Base-by-base conservation (phyloP, 2,797 vertebrate genomes). In the Leptatherina wallacei region DNA sequence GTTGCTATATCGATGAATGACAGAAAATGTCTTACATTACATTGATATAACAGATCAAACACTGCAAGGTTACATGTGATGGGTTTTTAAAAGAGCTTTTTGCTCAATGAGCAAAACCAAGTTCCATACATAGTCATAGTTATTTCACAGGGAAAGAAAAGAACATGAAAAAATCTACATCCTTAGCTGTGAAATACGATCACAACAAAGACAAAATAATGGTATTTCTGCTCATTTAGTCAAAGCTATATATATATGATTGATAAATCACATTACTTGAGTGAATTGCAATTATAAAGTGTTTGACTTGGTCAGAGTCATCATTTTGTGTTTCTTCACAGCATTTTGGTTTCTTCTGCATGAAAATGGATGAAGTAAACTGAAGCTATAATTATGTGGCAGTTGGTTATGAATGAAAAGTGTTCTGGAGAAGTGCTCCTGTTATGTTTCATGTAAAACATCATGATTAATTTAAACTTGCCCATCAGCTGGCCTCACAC, bases 351-450 rank as follows among this genome's bases (percentile, higher is more conserved):
- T 89, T 90, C 89, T 89, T 78, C 85, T 70, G 82, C 77, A 89
- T 91, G 92, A 86, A 93, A 92, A 88, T 85, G 89, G 82, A 92
- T 92, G 87, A 85, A 79, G 86, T 89, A 87, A 86, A 82, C 90
- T 82, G 78, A 85, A 92, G 81, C 80, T 82, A 85, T 91, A 84
- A 86, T 91, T 81, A 82, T 65, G 70, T 78, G 71, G 80, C 64
- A 47, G 20, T 90, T 86, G 90, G 74, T 81, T 89, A 73, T 92
- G 81, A 88, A 86, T 18, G 24, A 59, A 88, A 88, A 84, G 72
- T 65, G 70, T 88, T 89, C 81, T 59, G 42, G 38, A 77, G 75
- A 78, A 82, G 71, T 71, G 73, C 69, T 67, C 61, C 65, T 73
- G 36, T 73, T 78, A 70, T 74, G 75, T 90, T 87, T 83, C 78